Conservation (phyloP, 2,113 vertebrate genomes). For the Oncorhynchus gorbuscha region DNA sequence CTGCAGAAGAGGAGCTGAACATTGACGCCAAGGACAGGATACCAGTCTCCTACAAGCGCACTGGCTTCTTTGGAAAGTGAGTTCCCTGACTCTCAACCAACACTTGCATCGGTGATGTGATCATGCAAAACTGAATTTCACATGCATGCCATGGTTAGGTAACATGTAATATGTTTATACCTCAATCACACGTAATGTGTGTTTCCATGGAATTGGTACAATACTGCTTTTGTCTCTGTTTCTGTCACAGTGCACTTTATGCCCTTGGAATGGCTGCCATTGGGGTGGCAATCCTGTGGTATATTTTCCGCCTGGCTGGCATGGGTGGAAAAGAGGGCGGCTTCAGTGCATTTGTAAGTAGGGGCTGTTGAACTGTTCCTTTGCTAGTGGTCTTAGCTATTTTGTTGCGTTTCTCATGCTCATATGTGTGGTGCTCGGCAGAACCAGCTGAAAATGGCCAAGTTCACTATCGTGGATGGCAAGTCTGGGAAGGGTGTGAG, state of each 20-base stretch:
- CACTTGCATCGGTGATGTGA: neutral
- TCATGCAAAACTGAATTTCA: neutral
- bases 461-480: slow-evolving; percentile 93
- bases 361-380: too few relatives aligned
- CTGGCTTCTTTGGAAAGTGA: slow-evolving; percentile 93
- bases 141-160: neutral
- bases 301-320: slow-evolving; percentile 84
- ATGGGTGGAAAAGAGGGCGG: slow-evolving; percentile 84
- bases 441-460: slow-evolving; percentile 97
- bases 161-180: too few relatives aligned
- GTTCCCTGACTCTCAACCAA: slow-evolving; percentile 40
- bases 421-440: slow-evolving; percentile 52
- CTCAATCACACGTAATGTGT: neutral
- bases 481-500: slow-evolving; percentile 92
- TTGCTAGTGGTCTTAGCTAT: neutral
- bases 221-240: neutral
- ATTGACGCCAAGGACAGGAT: slow-evolving; percentile 88
- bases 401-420: neutral
- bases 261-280: slow-evolving; percentile 85
- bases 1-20: slow-evolving; percentile 89
- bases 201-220: neutral
- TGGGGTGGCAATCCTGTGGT: slow-evolving; percentile 86
- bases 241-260: slow-evolving; percentile 77
- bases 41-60: slow-evolving; percentile 91
- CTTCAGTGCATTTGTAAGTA: slow-evolving; percentile 95